Conservation (phyloP, 2,113 vertebrate species). For the Elephantulus edwardii region DNA sequence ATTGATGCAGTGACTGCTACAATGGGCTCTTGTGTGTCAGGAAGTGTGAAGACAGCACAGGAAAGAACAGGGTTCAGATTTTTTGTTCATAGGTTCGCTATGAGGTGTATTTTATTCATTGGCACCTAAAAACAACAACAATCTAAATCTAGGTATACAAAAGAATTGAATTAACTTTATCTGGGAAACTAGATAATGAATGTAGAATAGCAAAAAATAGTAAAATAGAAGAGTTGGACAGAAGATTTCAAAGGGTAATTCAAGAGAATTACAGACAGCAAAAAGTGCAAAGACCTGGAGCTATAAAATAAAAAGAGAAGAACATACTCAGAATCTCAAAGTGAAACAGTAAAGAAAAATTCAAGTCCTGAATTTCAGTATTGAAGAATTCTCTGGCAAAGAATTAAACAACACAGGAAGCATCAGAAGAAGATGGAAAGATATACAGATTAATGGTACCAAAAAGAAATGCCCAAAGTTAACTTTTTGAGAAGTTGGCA, state of each 20-base stretch:
- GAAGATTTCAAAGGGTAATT: neutral
- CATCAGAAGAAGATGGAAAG: neutral
- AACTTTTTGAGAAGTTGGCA: neutral
- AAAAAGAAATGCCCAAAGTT: neutral
- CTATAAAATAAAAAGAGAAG: neutral
- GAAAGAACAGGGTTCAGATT: too few relatives aligned
- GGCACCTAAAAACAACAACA: too few relatives aligned
- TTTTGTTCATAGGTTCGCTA: too few relatives aligned
- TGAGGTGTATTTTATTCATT: too few relatives aligned
- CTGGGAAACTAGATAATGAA: neutral
- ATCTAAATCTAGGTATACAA: constrained; percentile 32
- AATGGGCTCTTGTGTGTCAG: too few relatives aligned
- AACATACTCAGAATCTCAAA: neutral
- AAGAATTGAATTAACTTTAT: neutral
- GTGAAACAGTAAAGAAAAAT: neutral
- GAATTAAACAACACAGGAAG: neutral
- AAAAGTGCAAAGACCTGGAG: neutral
- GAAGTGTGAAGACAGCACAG: too few relatives aligned
- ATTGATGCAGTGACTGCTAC: too few relatives aligned
- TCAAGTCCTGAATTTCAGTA: neutral
- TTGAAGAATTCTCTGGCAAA: neutral
- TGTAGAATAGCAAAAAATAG: neutral
- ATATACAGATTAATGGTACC: neutral
- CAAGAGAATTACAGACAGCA: neutral
- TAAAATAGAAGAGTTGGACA: neutral